Evolutionary conservation across 2,888 invertebrate genomes (phyloP), one percentile per base, ranked within the genome.

Genomic region (Coleophora deauratella): DNA sequence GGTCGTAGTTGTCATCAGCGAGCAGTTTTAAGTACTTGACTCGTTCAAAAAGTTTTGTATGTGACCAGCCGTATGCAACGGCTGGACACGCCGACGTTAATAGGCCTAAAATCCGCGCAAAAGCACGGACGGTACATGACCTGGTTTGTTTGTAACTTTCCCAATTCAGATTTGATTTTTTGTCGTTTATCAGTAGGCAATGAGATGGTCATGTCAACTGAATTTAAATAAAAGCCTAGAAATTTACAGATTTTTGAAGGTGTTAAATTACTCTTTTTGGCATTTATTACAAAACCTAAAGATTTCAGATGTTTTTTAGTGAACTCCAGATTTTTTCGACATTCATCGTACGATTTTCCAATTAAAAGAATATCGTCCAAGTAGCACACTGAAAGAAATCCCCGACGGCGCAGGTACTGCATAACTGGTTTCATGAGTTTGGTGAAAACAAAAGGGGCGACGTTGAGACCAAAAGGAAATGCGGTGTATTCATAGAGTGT

Each of bases 201-300:
- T 13, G 11, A 11, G 2, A 39, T 9, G 8, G 21, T 10, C 13
- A 33, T 10, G 7, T 33, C 6, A 2, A 8, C 4, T 9, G n/a
- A 33, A 33, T 33, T 33, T 9, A 33, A n/a, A 33, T 6, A 6
- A 9, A 33, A n/a, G 6, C 33, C 33, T 4, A 33, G 11, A 11
- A 9, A 33, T 33, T 33, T 33, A n/a, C 33, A 33, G 6, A n/a
- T 9, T n/a, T 9, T 9, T 33, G 7, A 9, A 9, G 33, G 33
- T 9, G 11, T 33, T 33, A 33, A 33, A 9, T 4, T 9, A 11
- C 33, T 33, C 14, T 39, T 39, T 27, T 39, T 27, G 12, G 33
- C n/a, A 30, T 39, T 39, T 21, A 39, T 34, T 3, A 14, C 15
- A 34, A 39, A 39, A 27, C 39, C 39, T 27, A 39, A 12, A 11